Evolutionary conservation across 2,888 invertebrate species (phyloP).

Genomic region (Clusia tigrina): DNA sequence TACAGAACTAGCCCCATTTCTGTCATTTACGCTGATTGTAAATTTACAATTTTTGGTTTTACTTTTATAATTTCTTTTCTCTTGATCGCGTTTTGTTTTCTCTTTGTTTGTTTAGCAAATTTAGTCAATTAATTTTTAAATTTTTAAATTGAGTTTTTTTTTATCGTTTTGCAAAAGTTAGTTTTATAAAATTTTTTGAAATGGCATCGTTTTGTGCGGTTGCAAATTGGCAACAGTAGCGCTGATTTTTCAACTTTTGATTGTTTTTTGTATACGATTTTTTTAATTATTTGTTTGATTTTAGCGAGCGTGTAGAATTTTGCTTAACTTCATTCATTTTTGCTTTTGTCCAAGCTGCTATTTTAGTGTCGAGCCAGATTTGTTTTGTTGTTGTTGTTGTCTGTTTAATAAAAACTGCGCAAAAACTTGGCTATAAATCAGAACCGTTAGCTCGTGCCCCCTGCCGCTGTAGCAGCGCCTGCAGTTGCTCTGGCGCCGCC

Average conservation of each 20-base stretch:
- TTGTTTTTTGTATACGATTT: background rate
- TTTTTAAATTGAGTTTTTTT: background rate
- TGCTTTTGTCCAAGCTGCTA: background rate
- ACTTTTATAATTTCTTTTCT: conserved; percentile 6
- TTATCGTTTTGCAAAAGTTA: background rate
- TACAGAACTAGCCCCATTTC: too few species aligned
- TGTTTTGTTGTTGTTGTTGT: conserved; percentile 3
- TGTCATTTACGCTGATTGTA: background rate
- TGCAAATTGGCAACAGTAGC: background rate
- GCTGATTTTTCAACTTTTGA: background rate
- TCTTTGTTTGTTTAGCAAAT: conserved; percentile 1
- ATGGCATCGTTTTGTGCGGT: conserved; percentile 7
- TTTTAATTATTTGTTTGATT: background rate
- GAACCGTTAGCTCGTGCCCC: conserved; percentile 62
- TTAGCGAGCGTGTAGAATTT: background rate
- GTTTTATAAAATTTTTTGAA: conserved; percentile 1
- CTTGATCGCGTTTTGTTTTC: background rate
- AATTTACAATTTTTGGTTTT: background rate
- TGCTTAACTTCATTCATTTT: background rate
- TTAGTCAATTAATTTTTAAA: background rate
- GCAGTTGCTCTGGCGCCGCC: conserved; percentile 32
- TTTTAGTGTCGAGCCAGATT: background rate
- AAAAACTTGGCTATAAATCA: conserved; percentile 61
- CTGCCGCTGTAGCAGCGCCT: conserved; percentile 27
- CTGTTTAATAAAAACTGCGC: conserved; percentile 51